These are phyloP conservation scores for Oxycera nigricornis DNA, from an alignment of 2,888 invertebrate species.

Conservation along the genomic window DNA sequence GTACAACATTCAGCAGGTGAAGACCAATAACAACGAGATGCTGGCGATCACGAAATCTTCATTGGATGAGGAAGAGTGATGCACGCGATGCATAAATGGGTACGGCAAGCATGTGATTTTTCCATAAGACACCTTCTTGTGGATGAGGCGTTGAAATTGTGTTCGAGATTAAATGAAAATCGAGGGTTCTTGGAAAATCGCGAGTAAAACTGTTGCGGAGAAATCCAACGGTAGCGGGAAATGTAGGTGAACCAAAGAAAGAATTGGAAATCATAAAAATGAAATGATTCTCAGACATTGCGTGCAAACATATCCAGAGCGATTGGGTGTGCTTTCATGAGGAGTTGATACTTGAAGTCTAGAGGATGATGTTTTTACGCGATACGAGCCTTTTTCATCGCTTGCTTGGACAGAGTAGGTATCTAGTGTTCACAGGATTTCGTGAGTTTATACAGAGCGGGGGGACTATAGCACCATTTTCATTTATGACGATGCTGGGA, in stretches of 20 bases:
- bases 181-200: slow-evolving; percentile 33
- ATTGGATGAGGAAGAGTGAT: slow-evolving; percentile 18
- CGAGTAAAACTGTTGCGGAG: slow-evolving; percentile 20
- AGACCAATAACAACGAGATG: neutral
- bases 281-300: no score
- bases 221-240: slow-evolving; percentile 14
- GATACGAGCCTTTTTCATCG: no score
- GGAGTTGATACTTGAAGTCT: no score
- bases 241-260: neutral
- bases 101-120: slow-evolving; percentile 19
- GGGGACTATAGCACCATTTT: no score
- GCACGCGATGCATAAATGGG: neutral
- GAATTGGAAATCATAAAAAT: neutral
- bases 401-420: no score
- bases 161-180: slow-evolving; percentile 7
- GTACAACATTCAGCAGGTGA: neutral
- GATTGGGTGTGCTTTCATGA: no score
- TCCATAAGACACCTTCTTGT: neutral
- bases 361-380: no score
- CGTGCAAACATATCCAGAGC: no score
- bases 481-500: no score
- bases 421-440: no score
- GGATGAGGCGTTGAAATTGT: neutral
- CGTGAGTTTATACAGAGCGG: no score
- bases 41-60: slow-evolving; percentile 8